Conservation (phyloP, 2,113 vertebrate species). For the Pandion haliaetus region DNA sequence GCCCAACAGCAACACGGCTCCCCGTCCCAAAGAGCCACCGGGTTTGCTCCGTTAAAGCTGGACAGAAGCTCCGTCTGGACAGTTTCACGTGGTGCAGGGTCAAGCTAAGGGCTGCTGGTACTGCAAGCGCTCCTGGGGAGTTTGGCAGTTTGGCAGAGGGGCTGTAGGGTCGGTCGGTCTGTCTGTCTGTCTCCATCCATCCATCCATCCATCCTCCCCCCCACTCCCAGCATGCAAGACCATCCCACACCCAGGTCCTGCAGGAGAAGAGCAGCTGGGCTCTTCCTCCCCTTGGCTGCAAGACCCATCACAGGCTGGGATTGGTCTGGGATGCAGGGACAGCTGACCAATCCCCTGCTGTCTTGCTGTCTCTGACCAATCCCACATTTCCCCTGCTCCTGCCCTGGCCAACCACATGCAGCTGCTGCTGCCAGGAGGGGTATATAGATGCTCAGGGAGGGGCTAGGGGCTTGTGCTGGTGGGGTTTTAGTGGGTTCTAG, state of each 20-base stretch:
- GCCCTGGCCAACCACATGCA: background rate
- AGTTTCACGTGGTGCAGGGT: background rate
- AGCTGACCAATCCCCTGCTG: background rate
- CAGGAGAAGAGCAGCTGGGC: background rate
- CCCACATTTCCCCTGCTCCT: background rate
- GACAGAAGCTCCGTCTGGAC: background rate
- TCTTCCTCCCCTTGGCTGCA: background rate
- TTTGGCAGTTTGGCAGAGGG: background rate
- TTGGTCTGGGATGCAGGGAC: no score
- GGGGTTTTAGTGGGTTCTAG: background rate
- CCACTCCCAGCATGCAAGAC: background rate
- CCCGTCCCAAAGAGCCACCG: rapidly evolving
- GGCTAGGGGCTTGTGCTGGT: rapidly evolving
- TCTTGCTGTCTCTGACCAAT: background rate
- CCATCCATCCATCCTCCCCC: background rate
- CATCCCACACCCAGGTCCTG: background rate
- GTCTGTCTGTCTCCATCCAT: no score
- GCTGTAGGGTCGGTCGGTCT: background rate
- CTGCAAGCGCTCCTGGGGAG: background rate
- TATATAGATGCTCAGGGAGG: background rate
- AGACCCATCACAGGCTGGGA: background rate
- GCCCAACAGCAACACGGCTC: background rate
- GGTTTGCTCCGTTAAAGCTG: rapidly evolving
- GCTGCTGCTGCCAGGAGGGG: background rate
- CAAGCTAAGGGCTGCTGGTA: background rate